Evolutionary conservation across 2,888 invertebrate genomes (phyloP), one percentile per base, ranked within the genome.

Genomic region (Dryobotodes eremita): DNA sequence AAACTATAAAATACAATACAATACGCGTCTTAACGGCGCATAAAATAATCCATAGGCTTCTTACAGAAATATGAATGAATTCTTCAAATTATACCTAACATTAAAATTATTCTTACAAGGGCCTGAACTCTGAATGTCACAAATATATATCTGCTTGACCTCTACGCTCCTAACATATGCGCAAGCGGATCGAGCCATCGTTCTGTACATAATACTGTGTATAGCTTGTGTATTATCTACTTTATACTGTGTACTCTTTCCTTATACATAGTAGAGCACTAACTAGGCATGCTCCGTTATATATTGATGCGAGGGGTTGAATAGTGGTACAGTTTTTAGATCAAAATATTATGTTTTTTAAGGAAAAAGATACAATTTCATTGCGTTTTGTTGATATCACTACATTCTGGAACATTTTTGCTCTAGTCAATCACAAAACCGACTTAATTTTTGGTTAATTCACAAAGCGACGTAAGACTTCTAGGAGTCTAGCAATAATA

Each of bases 171-270:
- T 88, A 85, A 82, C 75, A 80, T 88, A 86, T 82, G 53, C 53
- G 66, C 70, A 82, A 82, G 83, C 78, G 83, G 82, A 79, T 61
- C 70, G 68, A 72, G 65, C 59, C 92, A 91, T 92, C 92, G 92
- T 92, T 92, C 92, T 92, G 92, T 91, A 86, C 91, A 91, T 91
- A 89, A 69, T 77, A 70, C 70, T 83, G 66, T 88, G 73, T 82
- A 68, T 59, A 70, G 73, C 82, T 79, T 83, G 75, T 83, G 69
- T 89, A 79, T 68, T 71, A 50, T 75, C 17, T 59, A n/a, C 31
- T 23, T 31, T 69, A 2, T 53, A 68, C 75, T 83, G 74, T 86
- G 71, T 74, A 70, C 31, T 66, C 4, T 26, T 68, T 31, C 50
- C 50, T 26, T 62, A 46, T 64, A 78, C 53, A 31, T 75, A 77